Percentiles rank a stretch among this genome's conserved stretches.
phyloP scores from a whole-genome alignment of 2,113 vertebrate species.

The Vulpes vulpes region DNA sequence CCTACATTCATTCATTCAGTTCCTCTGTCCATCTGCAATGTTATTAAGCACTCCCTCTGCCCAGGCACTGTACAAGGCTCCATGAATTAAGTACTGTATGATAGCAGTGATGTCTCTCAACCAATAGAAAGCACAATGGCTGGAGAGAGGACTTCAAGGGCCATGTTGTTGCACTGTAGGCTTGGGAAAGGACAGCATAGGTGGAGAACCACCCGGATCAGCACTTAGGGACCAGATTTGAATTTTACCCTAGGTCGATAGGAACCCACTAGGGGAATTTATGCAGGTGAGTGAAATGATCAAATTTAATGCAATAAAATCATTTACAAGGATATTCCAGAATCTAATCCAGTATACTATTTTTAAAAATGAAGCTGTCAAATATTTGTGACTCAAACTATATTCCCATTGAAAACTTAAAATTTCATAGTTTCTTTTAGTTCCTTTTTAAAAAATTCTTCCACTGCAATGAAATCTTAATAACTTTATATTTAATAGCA shows the following conservation, averaged over 20 bases:
- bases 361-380: not conserved
- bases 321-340: not conserved
- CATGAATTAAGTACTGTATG: not conserved
- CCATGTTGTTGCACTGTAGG: not conserved
- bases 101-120: rapidly evolving
- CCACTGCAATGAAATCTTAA: not conserved
- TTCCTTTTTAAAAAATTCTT: not conserved
- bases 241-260: not conserved
- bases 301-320: not conserved
- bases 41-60: not conserved
- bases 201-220: not conserved
- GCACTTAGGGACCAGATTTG: not conserved
- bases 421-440: not conserved
- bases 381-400: conserved; percentile 47
- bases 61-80: not conserved
- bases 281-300: not conserved
- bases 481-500: not conserved
- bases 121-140: not conserved
- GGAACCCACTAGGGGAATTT: not conserved
- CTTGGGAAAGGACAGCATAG: not conserved
- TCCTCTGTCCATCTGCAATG: not conserved
- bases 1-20: not conserved
- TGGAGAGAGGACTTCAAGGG: not conserved
- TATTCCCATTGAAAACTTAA: not conserved
- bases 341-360: not conserved